A percentile compares a stretch with the other conserved stretches of the same genome.
Conservation (phyloP, 1,140 invertebrate genomes). For the Octopus sinensis region DNA sequence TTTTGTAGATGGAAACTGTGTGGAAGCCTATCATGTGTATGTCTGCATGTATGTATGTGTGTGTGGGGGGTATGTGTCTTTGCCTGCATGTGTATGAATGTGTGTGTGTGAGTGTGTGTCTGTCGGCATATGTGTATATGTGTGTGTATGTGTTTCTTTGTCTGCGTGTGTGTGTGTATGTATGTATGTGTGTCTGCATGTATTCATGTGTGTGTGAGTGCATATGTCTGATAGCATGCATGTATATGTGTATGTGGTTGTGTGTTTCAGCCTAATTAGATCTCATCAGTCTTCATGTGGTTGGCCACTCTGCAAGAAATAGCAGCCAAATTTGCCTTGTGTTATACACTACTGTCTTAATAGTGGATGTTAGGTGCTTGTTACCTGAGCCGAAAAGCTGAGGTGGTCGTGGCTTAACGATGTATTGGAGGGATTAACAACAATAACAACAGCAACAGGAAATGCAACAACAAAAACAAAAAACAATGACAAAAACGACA, state of each 20-base stretch:
- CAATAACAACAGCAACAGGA: no score
- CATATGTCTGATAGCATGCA: not conserved
- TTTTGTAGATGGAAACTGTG: not conserved
- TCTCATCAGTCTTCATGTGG: no score
- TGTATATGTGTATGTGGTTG: not conserved
- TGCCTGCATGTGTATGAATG: not conserved
- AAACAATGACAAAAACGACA: no score
- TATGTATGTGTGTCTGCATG: not conserved
- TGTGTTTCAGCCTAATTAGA: no score
- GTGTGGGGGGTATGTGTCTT: not conserved
- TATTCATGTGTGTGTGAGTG: not conserved
- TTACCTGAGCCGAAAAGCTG: no score
- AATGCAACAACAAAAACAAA: no score
- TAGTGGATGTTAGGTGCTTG: no score
- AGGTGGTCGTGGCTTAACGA: no score
- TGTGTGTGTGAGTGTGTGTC: constrained; percentile 18
- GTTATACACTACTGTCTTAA: no score
- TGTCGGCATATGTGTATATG: constrained; percentile 21
- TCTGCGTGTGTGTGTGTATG: constrained; percentile 18
- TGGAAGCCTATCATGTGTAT: not conserved
- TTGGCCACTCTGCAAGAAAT: no score
- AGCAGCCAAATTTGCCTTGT: no score
- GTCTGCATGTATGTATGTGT: not conserved
- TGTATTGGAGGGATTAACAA: no score
- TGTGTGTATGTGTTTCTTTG: constrained; percentile 22